phyloP scores from a whole-genome alignment of 2,113 vertebrate genomes.

The Ia io region DNA sequence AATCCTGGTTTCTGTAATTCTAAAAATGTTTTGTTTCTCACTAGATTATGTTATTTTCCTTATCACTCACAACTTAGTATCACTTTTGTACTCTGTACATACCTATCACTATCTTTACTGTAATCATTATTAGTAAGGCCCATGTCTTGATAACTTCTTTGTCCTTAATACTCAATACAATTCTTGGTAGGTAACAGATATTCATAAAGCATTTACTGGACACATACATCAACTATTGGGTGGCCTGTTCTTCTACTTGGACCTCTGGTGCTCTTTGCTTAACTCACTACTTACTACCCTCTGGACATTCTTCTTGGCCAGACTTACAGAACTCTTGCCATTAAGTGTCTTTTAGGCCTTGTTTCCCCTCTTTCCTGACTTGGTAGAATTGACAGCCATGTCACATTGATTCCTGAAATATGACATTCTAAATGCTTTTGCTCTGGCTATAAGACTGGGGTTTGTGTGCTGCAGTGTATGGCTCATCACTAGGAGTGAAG shows the following conservation, averaged over 20 bases:
- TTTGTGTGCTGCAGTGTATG: background rate
- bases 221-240: background rate
- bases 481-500: background rate
- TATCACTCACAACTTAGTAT: background rate
- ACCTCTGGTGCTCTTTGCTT: background rate
- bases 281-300: background rate
- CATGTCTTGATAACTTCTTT: background rate
- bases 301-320: background rate
- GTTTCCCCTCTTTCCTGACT: background rate
- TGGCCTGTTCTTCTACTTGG: background rate
- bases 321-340: background rate
- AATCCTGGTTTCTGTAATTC: background rate
- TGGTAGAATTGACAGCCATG: background rate
- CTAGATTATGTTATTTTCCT: background rate
- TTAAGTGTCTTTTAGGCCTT: background rate
- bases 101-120: background rate
- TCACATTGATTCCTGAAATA: background rate
- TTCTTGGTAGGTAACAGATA: background rate
- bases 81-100: background rate
- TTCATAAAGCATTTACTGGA: background rate
- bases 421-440: constrained; percentile 16
- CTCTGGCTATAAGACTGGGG: background rate
- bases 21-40: constrained; percentile 17
- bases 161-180: background rate
- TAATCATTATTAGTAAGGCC: background rate